Conservation (phyloP, 2,113 vertebrate species). For the Ptychochromis oligacanthus region DNA sequence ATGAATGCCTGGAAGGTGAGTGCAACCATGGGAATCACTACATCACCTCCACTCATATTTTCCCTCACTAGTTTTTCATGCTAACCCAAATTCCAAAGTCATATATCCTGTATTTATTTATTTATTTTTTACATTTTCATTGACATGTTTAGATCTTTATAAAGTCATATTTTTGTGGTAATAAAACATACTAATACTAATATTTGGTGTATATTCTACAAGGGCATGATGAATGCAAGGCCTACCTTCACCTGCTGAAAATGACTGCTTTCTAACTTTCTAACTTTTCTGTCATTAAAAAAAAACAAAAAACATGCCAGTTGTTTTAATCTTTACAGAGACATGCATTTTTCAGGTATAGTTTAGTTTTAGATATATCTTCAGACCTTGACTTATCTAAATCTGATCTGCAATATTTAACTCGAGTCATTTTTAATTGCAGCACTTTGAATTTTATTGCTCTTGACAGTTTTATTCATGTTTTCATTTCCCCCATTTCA, state of each 20-base stretch:
- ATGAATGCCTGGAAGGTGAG: background rate
- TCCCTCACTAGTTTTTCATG: background rate
- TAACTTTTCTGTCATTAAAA: background rate
- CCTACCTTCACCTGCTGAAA: background rate
- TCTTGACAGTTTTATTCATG: background rate
- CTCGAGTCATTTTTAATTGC: background rate
- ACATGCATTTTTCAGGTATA: background rate
- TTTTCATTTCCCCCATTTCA: conserved; percentile 6
- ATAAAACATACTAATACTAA: background rate
- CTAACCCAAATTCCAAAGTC: background rate
- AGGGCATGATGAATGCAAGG: no score
- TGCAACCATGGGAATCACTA: background rate
- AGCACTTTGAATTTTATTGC: background rate
- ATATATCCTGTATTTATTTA: no score
- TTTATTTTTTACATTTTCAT: background rate
- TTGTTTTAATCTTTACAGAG: background rate
- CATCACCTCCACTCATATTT: background rate
- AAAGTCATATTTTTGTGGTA: background rate
- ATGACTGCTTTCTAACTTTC: background rate
- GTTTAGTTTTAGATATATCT: background rate
- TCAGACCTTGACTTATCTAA: background rate
- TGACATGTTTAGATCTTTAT: background rate
- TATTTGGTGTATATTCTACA: background rate
- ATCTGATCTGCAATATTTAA: background rate
- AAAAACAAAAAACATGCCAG: no score